Evolutionary conservation across 2,888 invertebrate genomes (phyloP), one percentile per base, ranked within the genome.

Genomic region (Eledone cirrhosa): DNA sequence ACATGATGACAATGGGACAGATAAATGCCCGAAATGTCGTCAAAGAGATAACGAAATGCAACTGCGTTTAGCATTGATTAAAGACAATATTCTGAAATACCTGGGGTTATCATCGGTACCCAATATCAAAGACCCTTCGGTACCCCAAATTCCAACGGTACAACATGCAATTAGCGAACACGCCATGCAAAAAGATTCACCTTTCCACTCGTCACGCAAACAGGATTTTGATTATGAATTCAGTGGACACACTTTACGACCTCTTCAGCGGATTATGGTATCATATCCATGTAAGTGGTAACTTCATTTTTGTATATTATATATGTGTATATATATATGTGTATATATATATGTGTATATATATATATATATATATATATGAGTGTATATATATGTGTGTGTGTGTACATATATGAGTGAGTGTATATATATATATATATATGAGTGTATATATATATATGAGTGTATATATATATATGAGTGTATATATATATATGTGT

Each of bases 181-280:
- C 29, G 19, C 29, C 31, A 83, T 86, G 84, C 84, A 84, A 59
- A 81, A 80, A 3, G 86, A 86, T 67, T 80, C 83, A 2, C 86
- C 86, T 19, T 82, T 83, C 75, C 79, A 69, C 19, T 33, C 69
- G 69, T 29, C 29, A 22, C 69, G 69, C 29, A 33, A 69, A 33
- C 31, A 69, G 69, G 69, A 69, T 69, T 69, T 33, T 13, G 69
- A 48, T 48, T 16, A 27, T 41, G 75, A 75, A 22, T 33, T n/a
- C n/a, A 47, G 47, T 48, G 75, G 48, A 48, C 41, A 75, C 27
- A 48, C 75, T 3, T 75, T 75, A 47, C 48, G 48, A 41, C 47
- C 47, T n/a, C n/a, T 75, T 41, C 75, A 75, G 47, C 33, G 48
- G 48, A 75, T 75, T 47, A 33, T 75, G 75, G 47, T 75, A 19